A percentile compares a stretch with the other conserved stretches of the same genome.
These are phyloP conservation scores for Daktulosphaira vitifoliae DNA, from an alignment of 1,140 invertebrate species.

Conservation along the genomic window DNA sequence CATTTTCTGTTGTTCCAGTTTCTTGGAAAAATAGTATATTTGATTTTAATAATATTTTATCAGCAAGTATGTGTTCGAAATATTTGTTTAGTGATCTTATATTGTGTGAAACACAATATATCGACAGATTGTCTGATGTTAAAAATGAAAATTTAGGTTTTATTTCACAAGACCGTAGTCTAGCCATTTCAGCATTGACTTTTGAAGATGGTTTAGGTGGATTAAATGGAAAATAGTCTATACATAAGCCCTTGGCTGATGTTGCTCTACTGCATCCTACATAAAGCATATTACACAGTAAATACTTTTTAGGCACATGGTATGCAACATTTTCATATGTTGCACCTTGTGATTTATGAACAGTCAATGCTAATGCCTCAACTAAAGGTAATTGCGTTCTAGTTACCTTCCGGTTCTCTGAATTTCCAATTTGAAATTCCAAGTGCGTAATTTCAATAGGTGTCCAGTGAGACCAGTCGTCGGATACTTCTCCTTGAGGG, in stretches of 20 bases:
- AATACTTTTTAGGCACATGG: no score
- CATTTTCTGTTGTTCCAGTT: no score
- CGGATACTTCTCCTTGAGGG: not conserved
- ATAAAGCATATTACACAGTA: not conserved
- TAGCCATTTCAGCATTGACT: no score
- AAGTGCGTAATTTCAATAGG: not conserved
- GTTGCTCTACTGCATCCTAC: slow-evolving; percentile 6
- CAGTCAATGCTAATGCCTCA: not conserved
- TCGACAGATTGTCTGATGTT: no score
- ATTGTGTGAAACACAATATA: no score
- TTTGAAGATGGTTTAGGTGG: not conserved
- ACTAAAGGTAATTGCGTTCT: slow-evolving; percentile 5
- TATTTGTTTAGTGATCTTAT: no score
- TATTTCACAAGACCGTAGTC: no score
- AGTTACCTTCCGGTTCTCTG: not conserved
- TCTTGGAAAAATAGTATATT: no score
- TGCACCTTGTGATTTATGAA: slow-evolving; percentile 9
- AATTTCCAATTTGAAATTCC: not conserved
- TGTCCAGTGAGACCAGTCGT: not conserved
- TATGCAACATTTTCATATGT: no score
- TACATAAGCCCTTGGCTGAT: not conserved
- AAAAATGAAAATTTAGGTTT: no score
- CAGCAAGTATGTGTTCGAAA: no score
- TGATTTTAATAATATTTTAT: no score
- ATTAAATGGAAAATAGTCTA: not conserved